These are phyloP conservation scores for Scartelaos histophorus DNA, from an alignment of 2,113 vertebrate genomes.

Conservation along the genomic window DNA sequence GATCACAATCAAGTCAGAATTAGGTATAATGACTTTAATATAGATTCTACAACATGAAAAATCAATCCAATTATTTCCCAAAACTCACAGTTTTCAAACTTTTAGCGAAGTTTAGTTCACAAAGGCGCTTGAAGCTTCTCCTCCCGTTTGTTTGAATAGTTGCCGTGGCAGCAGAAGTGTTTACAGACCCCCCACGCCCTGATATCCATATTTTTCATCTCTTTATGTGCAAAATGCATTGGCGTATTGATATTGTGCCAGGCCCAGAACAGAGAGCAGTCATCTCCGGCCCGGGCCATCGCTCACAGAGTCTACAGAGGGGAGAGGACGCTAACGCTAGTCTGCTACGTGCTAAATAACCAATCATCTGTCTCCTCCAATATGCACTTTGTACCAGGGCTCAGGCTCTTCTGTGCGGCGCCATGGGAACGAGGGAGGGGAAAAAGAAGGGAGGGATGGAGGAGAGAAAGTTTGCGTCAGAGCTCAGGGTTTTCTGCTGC, in stretches of 20 bases:
- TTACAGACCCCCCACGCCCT: neutral
- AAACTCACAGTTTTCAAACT: neutral
- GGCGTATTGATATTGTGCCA: neutral
- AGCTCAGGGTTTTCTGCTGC: too few species aligned
- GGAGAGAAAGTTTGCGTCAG: neutral
- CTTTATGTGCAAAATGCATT: conserved; percentile 6
- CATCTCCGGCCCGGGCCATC: neutral
- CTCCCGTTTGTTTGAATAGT: neutral
- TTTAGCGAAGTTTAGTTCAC: neutral
- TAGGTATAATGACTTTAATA: too few species aligned
- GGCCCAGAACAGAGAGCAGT: neutral
- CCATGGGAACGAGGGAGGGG: neutral
- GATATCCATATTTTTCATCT: conserved; percentile 7
- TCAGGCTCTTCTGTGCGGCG: conserved; percentile 1
- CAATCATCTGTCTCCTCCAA: conserved; percentile 11
- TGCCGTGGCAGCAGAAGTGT: neutral
- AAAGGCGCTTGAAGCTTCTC: neutral
- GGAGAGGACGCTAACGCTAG: neutral
- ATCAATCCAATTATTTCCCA: neutral
- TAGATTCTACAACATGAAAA: too few species aligned
- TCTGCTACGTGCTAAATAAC: neutral
- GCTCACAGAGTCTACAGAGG: neutral
- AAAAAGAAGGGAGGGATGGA: neutral
- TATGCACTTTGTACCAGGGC: conserved; percentile 38
- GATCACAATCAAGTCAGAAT: too few species aligned